Conservation (phyloP, 2,888 invertebrate genomes). For the Drosophila mimetica region DNA sequence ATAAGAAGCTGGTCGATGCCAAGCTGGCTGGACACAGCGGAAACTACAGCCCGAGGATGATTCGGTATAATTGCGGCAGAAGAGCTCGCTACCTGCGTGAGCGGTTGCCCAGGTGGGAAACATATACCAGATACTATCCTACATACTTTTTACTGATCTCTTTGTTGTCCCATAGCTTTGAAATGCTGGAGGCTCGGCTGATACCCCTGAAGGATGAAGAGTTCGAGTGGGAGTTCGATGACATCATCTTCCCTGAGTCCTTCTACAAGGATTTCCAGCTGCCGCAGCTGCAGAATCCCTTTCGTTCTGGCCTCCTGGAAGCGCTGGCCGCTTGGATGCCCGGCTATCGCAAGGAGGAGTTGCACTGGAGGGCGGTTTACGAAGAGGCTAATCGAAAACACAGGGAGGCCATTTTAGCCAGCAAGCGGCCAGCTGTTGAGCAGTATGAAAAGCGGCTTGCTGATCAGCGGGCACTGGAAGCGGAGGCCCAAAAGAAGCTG, state of each 20-base stretch:
- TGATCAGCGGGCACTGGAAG: too few species aligned
- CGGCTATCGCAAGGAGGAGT: constrained; percentile 5
- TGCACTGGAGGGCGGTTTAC: not conserved
- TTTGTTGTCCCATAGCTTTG: constrained; percentile 21
- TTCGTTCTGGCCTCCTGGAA: not conserved
- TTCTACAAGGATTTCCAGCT: constrained; percentile 20
- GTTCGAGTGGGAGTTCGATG: constrained; percentile 46
- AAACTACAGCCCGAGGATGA: constrained; percentile 2
- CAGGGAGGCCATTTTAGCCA: not conserved
- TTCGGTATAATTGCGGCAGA: constrained; percentile 19
- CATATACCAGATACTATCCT: too few species aligned
- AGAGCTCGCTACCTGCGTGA: constrained; percentile 50
- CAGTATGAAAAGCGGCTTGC: not conserved
- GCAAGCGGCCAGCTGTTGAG: not conserved
- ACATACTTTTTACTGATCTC: not conserved
- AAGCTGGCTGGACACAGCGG: constrained; percentile 29
- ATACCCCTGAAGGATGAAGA: constrained; percentile 3
- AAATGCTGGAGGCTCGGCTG: constrained; percentile 46
- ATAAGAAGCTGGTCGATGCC: constrained; percentile 4
- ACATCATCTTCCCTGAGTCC: constrained; percentile 27
- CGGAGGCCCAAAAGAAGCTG: too few species aligned
- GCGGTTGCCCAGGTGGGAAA: constrained; percentile 33
- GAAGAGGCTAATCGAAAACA: not conserved
- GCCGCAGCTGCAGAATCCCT: constrained; percentile 6
- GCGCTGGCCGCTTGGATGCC: constrained; percentile 44